Percentiles rank a stretch among this genome's conserved stretches.
Conservation (phyloP, 2,113 vertebrate genomes). For the Archocentrus centrarchus region DNA sequence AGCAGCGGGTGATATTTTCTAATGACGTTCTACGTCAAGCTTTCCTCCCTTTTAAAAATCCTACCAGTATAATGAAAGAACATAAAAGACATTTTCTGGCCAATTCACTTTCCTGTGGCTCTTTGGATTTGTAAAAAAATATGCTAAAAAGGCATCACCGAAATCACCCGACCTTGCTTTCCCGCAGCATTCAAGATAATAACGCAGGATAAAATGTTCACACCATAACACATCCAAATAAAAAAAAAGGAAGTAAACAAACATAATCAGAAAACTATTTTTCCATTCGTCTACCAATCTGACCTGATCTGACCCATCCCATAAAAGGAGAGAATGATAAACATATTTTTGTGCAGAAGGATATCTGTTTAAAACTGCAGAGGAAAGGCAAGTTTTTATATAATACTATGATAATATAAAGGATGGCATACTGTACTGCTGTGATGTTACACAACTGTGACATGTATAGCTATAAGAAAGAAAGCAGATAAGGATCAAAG, state of each 20-base stretch:
- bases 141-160: background rate
- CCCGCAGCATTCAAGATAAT: background rate
- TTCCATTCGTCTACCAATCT: background rate
- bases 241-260: background rate
- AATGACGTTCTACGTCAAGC: background rate
- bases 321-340: background rate
- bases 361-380: background rate
- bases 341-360: background rate
- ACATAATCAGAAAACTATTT: background rate
- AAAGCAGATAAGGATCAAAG: background rate
- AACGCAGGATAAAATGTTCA: constrained; percentile 5
- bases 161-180: background rate
- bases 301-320: background rate
- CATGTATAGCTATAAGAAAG: background rate
- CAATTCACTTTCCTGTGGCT: background rate
- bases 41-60: background rate
- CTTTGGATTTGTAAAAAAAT: background rate
- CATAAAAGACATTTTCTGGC: background rate
- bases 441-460: background rate
- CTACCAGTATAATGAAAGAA: constrained; percentile 10
- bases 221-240: background rate
- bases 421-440: background rate
- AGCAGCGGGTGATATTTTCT: constrained; percentile 26
- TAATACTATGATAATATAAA: background rate
- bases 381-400: constrained; percentile 9